Percentiles rank a stretch among this genome's conserved stretches.
Evolutionary conservation across 2,888 invertebrate genomes (phyloP).

Genomic region (Parnassius glacialis): DNA sequence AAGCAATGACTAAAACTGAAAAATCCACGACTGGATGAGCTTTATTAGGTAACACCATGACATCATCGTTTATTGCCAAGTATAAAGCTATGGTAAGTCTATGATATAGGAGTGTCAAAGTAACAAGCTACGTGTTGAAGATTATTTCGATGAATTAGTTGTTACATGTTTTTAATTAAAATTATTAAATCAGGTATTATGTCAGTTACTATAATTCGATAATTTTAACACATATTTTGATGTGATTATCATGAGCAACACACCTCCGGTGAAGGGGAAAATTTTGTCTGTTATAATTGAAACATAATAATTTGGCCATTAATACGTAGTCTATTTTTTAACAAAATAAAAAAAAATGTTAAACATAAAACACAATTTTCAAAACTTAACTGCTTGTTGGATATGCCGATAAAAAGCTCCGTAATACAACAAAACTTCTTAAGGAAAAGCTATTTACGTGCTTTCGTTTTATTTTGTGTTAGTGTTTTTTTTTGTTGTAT

Average conservation of each 20-base stretch:
- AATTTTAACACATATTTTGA: not conserved
- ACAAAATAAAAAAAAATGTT: too few species aligned
- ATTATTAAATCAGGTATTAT: slow-evolving; percentile 19
- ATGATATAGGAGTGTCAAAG: slow-evolving; percentile 63
- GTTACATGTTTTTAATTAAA: slow-evolving; percentile 14
- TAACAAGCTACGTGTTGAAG: slow-evolving; percentile 64
- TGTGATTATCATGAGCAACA: slow-evolving; percentile 2
- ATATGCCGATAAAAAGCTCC: not conserved
- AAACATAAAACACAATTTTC: not conserved
- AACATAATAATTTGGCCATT: not conserved
- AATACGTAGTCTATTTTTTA: not conserved
- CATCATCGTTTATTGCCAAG: slow-evolving; percentile 52
- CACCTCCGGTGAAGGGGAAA: slow-evolving; percentile 9
- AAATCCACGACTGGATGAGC: slow-evolving; percentile 63
- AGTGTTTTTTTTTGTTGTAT: not conserved
- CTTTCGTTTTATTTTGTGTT: slow-evolving; percentile 1
- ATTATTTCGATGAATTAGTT: slow-evolving; percentile 40
- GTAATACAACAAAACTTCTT: not conserved
- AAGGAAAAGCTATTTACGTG: not conserved
- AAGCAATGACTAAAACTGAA: slow-evolving; percentile 28
- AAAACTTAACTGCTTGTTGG: slow-evolving; percentile 5
- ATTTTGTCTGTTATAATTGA: not conserved
- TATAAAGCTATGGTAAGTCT: slow-evolving; percentile 65
- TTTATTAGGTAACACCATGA: slow-evolving; percentile 54
- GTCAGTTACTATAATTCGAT: slow-evolving; percentile 14